Evolutionary conservation across 1,140 invertebrate species (phyloP), one percentile per base, ranked within the genome.

Genomic region (Solenopsis fugax): DNA sequence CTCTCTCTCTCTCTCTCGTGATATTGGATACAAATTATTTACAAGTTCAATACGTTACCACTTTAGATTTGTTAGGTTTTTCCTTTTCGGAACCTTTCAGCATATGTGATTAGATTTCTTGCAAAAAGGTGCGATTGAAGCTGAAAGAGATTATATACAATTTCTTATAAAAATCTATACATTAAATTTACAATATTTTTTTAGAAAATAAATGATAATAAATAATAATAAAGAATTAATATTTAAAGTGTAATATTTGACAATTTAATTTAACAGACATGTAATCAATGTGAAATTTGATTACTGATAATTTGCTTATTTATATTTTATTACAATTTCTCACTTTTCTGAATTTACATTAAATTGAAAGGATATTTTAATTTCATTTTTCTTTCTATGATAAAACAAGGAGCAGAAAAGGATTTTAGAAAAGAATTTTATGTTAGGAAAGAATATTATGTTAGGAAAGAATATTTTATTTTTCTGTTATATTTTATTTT

Each of bases 11-110:
- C 29, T 29, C 2, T 29, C 29, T 4, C 34, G 21, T 48, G 50
- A 81, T 37, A 37, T 60, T 54, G 56, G 60, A 62, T 24, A 29
- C 41, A 9, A 84, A 84, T 73, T 73, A 50, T 75, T 84, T 45
- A 84, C 24, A 29, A 48, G 13, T 13, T 50, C 41, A 24, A 65
- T 1, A 21, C n/a, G 18, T 50, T 34, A 7, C 24, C 18, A n/a
- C 29, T 4, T 34, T 41, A 58, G 41, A 80, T 80, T 67, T 34
- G 34, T 69, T 56, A 56, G 21, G 12, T 50, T 56, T 65, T 82
- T 82, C 52, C 34, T 72, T 48, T 75, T 13, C 34, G n/a, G 24
- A 82, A 16, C 24, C 10, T n/a, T n/a, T 21, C 21, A 6, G 21
- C n/a, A 21, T 29, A 13, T 29, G 18, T n/a, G 21, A 56, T 18